Evolutionary conservation across 2,797 vertebrate genomes (phyloP).

Genomic region (Tauraco hartlaubi): DNA sequence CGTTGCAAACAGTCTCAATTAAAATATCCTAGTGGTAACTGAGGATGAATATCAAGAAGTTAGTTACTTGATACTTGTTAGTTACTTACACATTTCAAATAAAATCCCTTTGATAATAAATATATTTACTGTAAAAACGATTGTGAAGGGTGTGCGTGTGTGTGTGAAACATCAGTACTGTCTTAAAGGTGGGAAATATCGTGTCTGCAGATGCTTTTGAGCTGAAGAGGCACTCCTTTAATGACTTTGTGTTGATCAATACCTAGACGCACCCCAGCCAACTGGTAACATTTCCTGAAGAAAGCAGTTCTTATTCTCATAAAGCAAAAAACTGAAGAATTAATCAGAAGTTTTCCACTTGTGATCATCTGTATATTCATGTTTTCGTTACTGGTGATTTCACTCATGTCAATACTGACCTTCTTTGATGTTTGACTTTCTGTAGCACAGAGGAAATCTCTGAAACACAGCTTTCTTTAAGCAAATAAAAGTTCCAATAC

Average conservation of each 20-base stretch:
- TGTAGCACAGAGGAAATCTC: slow-evolving; percentile 46
- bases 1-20: neutral
- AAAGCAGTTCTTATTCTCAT: slow-evolving; percentile 15
- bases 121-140: neutral
- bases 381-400: slow-evolving; percentile 57
- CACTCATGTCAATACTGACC: slow-evolving; percentile 36
- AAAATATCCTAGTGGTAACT: neutral
- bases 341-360: slow-evolving; percentile 60
- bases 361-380: slow-evolving; percentile 59
- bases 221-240: neutral
- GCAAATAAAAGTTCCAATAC: slow-evolving; percentile 5
- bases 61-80: neutral
- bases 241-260: slow-evolving; percentile 47
- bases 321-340: slow-evolving; percentile 20
- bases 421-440: slow-evolving; percentile 48
- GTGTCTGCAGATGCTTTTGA: neutral
- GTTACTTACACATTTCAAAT: neutral
- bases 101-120: neutral
- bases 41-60: neutral
- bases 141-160: neutral
- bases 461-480: slow-evolving; percentile 17
- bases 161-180: neutral
- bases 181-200: rapidly evolving
- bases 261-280: slow-evolving; percentile 1
- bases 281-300: neutral